Conservation (phyloP, 2,113 vertebrate species). For the Syrrhaptes paradoxus region DNA sequence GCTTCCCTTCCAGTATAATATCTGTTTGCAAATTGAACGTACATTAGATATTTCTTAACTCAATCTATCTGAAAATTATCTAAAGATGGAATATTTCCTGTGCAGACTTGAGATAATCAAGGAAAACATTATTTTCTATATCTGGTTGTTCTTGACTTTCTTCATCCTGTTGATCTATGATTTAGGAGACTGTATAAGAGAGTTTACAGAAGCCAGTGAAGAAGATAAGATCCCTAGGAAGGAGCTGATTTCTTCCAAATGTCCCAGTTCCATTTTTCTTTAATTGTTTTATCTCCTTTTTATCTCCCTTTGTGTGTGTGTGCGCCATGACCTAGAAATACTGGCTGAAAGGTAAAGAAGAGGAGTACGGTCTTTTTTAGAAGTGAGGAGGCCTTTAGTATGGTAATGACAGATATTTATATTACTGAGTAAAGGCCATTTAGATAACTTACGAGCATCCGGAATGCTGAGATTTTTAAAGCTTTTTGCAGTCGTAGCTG, state of each 20-base stretch:
- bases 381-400: background rate
- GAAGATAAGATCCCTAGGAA: background rate
- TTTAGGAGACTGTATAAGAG: background rate
- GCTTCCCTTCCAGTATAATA: background rate
- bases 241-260: background rate
- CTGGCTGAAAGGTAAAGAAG: background rate
- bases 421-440: background rate
- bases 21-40: background rate
- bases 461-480: background rate
- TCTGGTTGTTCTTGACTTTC: background rate
- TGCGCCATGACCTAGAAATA: background rate
- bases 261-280: background rate
- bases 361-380: background rate
- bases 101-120: background rate
- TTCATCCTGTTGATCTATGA: background rate
- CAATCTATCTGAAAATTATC: background rate
- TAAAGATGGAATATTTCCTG: background rate
- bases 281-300: background rate
- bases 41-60: background rate
- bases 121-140: background rate
- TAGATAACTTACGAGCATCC: background rate
- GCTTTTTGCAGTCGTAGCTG: background rate
- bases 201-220: background rate
- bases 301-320: too few species aligned
- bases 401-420: background rate